These are phyloP conservation scores for Apaloderma vittatum DNA, from an alignment of 2,113 vertebrate species.

Conservation along the genomic window DNA sequence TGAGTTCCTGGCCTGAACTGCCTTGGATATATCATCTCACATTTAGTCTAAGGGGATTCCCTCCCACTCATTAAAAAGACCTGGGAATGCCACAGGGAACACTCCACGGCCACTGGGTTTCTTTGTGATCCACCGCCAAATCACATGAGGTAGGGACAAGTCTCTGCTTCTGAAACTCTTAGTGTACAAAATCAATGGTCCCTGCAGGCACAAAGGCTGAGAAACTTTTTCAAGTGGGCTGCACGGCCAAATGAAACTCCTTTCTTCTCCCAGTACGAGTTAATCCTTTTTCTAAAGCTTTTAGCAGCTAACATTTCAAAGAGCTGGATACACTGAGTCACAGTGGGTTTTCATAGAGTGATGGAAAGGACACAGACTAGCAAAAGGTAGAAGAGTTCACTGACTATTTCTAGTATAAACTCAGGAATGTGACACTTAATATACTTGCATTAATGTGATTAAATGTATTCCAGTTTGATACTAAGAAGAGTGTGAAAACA, in stretches of 20 bases:
- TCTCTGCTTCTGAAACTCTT: neutral
- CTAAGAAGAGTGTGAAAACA: neutral
- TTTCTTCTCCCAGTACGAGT: neutral
- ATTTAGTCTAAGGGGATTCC: neutral
- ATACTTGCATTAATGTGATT: neutral
- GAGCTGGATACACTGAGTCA: slow-evolving; percentile 1
- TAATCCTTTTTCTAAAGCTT: slow-evolving; percentile 10
- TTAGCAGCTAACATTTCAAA: slow-evolving; percentile 29
- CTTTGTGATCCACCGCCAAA: neutral
- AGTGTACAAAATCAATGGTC: neutral
- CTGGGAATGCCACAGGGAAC: neutral
- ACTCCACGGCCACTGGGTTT: neutral
- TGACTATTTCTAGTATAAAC: neutral
- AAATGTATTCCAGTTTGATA: neutral
- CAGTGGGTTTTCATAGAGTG: neutral
- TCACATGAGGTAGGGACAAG: neutral
- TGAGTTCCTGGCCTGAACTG: neutral
- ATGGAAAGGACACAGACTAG: neutral
- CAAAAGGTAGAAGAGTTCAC: neutral
- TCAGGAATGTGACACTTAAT: neutral
- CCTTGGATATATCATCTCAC: neutral
- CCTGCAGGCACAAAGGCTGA: slow-evolving; percentile 5
- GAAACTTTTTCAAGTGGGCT: neutral
- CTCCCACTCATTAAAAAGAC: neutral
- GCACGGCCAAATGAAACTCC: neutral